phyloP scores from a whole-genome alignment of 2,797 vertebrate genomes.

The Pipistrellus nathusii region DNA sequence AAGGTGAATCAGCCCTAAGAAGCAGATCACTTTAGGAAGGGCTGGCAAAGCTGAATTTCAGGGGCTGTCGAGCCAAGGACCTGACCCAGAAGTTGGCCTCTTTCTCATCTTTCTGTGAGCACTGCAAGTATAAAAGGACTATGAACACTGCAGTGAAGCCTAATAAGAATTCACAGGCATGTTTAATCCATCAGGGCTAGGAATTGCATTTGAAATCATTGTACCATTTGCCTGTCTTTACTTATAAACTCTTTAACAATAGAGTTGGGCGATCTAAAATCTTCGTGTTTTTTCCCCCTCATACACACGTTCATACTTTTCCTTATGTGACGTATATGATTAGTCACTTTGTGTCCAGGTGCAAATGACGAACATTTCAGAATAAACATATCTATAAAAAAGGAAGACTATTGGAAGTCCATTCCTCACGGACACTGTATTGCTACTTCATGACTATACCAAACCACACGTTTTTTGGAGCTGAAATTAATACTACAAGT shows the following conservation, averaged over 20 bases:
- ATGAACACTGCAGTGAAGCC: neutral
- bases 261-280: neutral
- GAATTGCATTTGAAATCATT: neutral
- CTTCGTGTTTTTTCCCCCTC: neutral
- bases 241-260: neutral
- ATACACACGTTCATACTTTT: neutral
- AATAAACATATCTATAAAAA: constrained; percentile 32
- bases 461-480: constrained; percentile 1
- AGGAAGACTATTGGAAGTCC: neutral
- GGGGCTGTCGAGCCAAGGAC: neutral
- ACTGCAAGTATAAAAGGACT: neutral
- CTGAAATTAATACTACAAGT: constrained; percentile 18
- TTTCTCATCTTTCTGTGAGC: neutral
- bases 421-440: neutral
- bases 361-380: neutral
- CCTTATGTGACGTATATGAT: neutral
- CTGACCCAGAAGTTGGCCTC: neutral
- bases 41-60: neutral
- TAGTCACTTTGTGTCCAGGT: constrained; percentile 6
- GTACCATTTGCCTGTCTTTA: neutral
- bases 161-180: neutral
- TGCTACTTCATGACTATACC: neutral
- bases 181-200: neutral
- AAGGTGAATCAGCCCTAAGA: neutral
- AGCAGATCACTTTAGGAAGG: neutral